A percentile compares a stretch with the other conserved stretches of the same genome.
These are phyloP conservation scores for Zygaena filipendulae DNA, from an alignment of 2,888 invertebrate genomes.

Conservation along the genomic window DNA sequence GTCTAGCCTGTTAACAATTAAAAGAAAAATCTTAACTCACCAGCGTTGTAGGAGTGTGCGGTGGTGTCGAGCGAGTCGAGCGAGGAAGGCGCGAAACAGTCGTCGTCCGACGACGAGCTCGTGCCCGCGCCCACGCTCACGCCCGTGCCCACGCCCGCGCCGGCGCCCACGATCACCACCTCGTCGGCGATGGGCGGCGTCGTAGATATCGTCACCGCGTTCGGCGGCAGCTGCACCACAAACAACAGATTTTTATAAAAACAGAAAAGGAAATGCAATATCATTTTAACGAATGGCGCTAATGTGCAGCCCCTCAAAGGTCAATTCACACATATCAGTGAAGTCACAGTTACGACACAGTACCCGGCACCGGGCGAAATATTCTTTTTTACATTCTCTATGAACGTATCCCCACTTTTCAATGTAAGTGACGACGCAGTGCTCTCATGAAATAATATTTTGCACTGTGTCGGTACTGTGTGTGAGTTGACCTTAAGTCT, in stretches of 20 bases:
- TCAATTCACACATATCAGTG: not conserved
- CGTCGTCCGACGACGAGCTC: slow-evolving; percentile 82
- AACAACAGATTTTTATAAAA: not conserved
- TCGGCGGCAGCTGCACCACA: slow-evolving; percentile 50
- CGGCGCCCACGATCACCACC: slow-evolving; percentile 84
- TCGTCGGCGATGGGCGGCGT: slow-evolving; percentile 70
- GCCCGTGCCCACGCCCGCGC: no score
- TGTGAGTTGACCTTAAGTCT: no score
- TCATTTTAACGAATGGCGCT: not conserved
- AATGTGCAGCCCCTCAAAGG: not conserved
- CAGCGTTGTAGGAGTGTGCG: slow-evolving; percentile 35
- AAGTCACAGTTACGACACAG: no score
- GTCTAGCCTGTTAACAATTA: not conserved
- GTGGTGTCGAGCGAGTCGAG: slow-evolving; percentile 79
- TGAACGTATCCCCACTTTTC: no score
- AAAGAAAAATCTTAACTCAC: slow-evolving; percentile 24
- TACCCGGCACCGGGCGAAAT: no score
- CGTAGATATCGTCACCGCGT: slow-evolving; percentile 62
- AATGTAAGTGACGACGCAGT: no score
- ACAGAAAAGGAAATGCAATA: slow-evolving; percentile 15
- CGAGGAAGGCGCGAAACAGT: slow-evolving; percentile 78
- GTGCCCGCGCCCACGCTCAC: slow-evolving; percentile 86
- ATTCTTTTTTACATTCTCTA: no score
- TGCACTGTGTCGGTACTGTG: no score
- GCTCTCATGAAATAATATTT: no score